phyloP scores from a whole-genome alignment of 2,888 invertebrate species.

The Orchesella flavescens region DNA sequence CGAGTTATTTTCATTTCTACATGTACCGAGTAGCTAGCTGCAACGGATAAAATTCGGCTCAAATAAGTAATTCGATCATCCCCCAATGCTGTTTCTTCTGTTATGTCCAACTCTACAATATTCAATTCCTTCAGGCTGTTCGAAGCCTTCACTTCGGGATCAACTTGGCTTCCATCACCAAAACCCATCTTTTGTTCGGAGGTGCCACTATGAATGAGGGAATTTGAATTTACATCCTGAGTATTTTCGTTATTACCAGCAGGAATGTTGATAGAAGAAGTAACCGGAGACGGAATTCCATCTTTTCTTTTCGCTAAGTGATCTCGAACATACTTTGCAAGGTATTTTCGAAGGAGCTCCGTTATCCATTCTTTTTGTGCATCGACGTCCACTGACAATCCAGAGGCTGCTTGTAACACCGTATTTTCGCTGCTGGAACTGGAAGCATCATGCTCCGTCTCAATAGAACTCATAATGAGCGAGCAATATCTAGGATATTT shows the following conservation, averaged over 20 bases:
- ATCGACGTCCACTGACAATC: background rate
- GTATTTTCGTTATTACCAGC: slow-evolving; percentile 12
- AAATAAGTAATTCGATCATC: slow-evolving; percentile 50
- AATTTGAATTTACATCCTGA: background rate
- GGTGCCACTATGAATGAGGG: too few relatives aligned
- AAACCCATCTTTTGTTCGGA: too few relatives aligned
- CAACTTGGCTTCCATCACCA: background rate
- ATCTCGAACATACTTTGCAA: slow-evolving; percentile 39
- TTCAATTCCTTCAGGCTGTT: background rate
- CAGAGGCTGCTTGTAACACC: background rate
- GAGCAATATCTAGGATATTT: background rate
- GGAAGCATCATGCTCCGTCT: background rate
- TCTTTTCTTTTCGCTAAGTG: slow-evolving; percentile 15
- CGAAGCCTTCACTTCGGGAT: background rate
- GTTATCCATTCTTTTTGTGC: slow-evolving; percentile 19
- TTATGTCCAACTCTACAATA: slow-evolving; percentile 11
- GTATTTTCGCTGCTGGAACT: background rate
- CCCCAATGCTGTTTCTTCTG: slow-evolving; percentile 40
- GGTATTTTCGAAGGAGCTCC: slow-evolving; percentile 20
- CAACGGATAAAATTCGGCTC: slow-evolving; percentile 30
- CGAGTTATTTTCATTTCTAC: background rate
- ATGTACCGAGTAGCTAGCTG: slow-evolving; percentile 28
- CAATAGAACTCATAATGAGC: background rate
- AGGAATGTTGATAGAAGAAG: background rate
- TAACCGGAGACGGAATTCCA: slow-evolving; percentile 32